A percentile compares a stretch with the other conserved stretches of the same genome.
Evolutionary conservation across 2,797 vertebrate genomes (phyloP).

Genomic region (Acipenser transmontanus): DNA sequence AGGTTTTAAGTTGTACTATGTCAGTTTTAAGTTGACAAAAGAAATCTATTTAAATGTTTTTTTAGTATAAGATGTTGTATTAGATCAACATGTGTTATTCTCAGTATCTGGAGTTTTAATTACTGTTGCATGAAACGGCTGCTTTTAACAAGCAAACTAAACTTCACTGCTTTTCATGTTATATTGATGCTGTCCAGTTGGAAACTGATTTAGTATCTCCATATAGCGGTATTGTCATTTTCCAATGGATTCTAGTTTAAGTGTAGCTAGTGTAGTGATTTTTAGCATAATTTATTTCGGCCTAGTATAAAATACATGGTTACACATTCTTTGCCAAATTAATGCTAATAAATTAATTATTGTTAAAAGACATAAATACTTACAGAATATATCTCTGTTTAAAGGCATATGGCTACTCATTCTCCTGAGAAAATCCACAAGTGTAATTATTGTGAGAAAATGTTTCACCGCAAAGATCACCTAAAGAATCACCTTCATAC

Average conservation of each 20-base stretch:
- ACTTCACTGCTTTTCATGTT: no score
- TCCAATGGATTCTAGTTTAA: background rate
- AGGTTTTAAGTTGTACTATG: no score
- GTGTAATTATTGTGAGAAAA: constrained; percentile 99
- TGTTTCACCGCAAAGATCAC: constrained; percentile 99
- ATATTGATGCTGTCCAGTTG: no score
- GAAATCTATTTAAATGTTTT: no score
- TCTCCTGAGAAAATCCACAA: constrained; percentile 99
- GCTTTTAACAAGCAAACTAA: no score
- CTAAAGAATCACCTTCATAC: constrained; percentile 99
- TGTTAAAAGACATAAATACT: constrained; percentile 57
- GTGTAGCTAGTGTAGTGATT: background rate
- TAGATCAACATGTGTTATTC: no score
- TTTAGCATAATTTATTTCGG: constrained; percentile 1
- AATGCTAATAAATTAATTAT: constrained; percentile 19
- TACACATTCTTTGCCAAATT: background rate
- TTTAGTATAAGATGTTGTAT: no score
- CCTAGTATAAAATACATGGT: background rate
- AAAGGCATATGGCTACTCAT: constrained; percentile 99
- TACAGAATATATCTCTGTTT: constrained; percentile 81
- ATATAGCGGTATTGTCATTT: no score
- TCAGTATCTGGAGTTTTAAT: no score
- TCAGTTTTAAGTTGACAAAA: no score
- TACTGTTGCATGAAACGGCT: no score
- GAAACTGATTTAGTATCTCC: no score